Conservation (phyloP, 2,888 invertebrate genomes). For the Capitulum mitella region DNA sequence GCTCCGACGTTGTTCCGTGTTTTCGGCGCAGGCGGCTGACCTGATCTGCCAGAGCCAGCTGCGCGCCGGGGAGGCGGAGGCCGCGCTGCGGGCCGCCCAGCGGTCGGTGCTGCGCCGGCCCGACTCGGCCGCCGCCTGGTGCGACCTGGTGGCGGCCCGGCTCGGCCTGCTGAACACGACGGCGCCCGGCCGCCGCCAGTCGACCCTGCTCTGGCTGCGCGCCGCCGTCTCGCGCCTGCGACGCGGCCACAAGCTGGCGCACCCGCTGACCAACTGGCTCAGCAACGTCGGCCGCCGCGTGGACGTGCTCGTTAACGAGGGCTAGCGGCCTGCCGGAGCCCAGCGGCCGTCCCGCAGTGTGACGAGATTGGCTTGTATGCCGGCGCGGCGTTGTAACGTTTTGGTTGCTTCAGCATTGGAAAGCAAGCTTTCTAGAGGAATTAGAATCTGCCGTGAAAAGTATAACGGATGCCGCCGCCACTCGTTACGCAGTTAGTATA, state of each 20-base stretch:
- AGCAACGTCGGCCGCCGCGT: not conserved
- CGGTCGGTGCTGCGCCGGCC: conserved; percentile 34
- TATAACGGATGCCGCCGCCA: too few species aligned
- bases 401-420: too few species aligned
- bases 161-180: not conserved
- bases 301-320: not conserved
- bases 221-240: not conserved
- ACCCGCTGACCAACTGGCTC: not conserved
- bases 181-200: not conserved
- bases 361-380: too few species aligned
- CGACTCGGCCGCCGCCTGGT: conserved; percentile 33
- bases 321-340: not conserved
- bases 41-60: not conserved
- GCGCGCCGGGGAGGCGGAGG: not conserved
- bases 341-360: too few species aligned
- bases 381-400: too few species aligned
- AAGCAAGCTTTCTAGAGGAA: too few species aligned
- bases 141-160: conserved; percentile 32
- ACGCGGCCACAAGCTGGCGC: not conserved
- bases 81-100: conserved; percentile 32
- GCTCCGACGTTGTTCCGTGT: too few species aligned
- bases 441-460: too few species aligned
- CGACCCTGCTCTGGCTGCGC: not conserved
- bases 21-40: not conserved
- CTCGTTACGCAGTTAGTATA: too few species aligned